Evolutionary conservation across 2,797 vertebrate species (phyloP), one percentile per base, ranked within the genome.

Genomic region (Microchirus variegatus): DNA sequence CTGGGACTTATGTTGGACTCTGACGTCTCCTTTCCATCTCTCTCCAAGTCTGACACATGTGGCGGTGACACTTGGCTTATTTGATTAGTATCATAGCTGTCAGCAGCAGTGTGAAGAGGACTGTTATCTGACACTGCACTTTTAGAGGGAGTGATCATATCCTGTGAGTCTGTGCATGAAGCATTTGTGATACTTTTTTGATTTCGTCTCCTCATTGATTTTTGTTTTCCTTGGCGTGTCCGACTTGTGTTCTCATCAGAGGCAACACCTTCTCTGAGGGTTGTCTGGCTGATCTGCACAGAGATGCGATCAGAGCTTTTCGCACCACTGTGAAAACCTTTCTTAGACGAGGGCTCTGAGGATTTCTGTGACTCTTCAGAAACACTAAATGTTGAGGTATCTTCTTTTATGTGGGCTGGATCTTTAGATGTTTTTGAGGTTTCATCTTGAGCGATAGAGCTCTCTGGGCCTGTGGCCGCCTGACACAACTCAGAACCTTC

Each of bases 221-320:
- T 22, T 26, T 4, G 13, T 31, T 61, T 37, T 42, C 15, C 4
- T 13, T 46, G 10, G 9, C 0, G 14, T 9, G 36, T 49, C 13
- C 38, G 56, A 22, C 50, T 67, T 31, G 35, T 6, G 2, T 11
- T 67, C 4, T 53, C 55, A 14, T 62, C 47, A 26, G 42, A 26
- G 3, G n/a, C 13, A 44, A 65, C 47, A 10, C 14, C 11, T 11
- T 71, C 42, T 9, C 62, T 44, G 9, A 40, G 44, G 37, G 72
- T 55, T 0, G 90, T 80, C 44, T 91, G 91, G 35, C 91, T 91
- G 18, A 95, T 95, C 78, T 94, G 95, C 1, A 94, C 93, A 70
- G 94, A 92, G 11, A 93, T 92, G 62, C 93, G 91, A 60, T 95
- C 92, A 0, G 53, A 38, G 41, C 19, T 64, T 56, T 52, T 51